Conservation (phyloP, 92 coral and sea anemone species). For the Zoanthus gigantus region DNA sequence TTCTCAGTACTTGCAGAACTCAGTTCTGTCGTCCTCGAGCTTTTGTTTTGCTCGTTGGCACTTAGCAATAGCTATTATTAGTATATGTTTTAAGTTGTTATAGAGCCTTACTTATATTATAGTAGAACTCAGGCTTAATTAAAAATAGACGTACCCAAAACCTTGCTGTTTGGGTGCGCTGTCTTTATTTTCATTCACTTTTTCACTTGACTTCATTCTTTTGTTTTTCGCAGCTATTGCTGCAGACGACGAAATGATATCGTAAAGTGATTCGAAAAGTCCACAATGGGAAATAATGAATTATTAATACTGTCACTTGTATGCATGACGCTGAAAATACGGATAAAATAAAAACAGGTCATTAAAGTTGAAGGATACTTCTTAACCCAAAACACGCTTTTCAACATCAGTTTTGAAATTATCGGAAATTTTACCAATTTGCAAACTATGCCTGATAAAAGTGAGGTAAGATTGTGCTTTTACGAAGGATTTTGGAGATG, state of each 20-base stretch:
- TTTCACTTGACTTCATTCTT: neutral
- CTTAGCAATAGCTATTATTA: too few species aligned
- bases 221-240: slow-evolving; percentile 15
- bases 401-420: neutral
- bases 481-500: neutral
- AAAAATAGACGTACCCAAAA: too few species aligned
- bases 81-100: too few species aligned
- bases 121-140: too few species aligned
- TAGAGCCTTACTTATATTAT: too few species aligned
- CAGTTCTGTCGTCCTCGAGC: too few species aligned
- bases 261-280: slow-evolving; percentile 24
- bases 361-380: slow-evolving; percentile 30
- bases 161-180: neutral
- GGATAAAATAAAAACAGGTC: slow-evolving; percentile 16
- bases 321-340: slow-evolving; percentile 35
- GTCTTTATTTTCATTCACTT: neutral
- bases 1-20: too few species aligned
- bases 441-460: slow-evolving; percentile 39
- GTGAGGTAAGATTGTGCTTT: slow-evolving; percentile 15
- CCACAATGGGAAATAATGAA: slow-evolving; percentile 41
- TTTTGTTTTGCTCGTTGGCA: too few species aligned
- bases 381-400: slow-evolving; percentile 10
- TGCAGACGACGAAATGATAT: slow-evolving; percentile 18
- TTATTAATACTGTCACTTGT: slow-evolving; percentile 36
- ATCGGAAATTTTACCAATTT: neutral